A percentile compares a stretch with the other conserved stretches of the same genome.
Evolutionary conservation across 2,113 vertebrate genomes (phyloP).

Genomic region (Otis tarda): DNA sequence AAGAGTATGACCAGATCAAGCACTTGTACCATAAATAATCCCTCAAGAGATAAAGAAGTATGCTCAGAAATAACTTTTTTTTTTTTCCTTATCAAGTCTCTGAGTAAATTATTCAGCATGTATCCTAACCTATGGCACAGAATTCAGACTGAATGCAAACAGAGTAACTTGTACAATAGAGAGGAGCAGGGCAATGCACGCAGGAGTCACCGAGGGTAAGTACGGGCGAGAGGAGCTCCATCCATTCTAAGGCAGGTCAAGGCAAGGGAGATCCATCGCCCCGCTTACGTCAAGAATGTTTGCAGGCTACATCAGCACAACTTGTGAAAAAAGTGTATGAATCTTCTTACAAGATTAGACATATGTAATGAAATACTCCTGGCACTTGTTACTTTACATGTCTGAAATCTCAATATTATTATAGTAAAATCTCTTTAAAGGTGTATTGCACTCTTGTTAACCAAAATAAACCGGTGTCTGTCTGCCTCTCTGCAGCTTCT

Average conservation of each 20-base stretch:
- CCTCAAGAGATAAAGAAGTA: background rate
- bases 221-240: rapidly evolving
- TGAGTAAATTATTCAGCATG: background rate
- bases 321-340: rapidly evolving
- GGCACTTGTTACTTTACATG: background rate
- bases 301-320: background rate
- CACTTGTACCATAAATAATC: background rate
- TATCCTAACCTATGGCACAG: background rate
- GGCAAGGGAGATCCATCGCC: background rate
- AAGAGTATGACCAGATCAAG: background rate
- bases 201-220: background rate
- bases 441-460: background rate
- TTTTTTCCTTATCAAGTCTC: background rate
- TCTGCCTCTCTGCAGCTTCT: background rate
- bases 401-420: background rate
- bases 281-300: background rate
- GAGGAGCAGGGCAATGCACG: background rate
- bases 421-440: background rate
- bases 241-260: background rate
- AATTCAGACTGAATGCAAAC: background rate
- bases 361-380: background rate
- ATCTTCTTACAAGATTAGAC: background rate
- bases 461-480: background rate
- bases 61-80: background rate
- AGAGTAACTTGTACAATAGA: background rate